Evolutionary conservation across 1,140 invertebrate species (phyloP).

Genomic region (Zaprionus inermis): DNA sequence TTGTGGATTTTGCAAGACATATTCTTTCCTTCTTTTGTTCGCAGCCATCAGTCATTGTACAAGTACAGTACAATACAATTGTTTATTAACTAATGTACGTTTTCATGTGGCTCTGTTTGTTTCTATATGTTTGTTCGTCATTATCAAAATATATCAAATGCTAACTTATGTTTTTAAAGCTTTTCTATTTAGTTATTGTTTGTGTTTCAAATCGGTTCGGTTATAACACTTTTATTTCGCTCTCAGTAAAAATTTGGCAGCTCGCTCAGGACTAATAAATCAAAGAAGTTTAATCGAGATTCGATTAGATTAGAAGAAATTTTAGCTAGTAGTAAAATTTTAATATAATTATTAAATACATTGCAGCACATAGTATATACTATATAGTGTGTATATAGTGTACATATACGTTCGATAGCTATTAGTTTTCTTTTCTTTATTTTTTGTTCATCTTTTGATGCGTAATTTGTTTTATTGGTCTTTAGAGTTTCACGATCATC

Average conservation of each 20-base stretch:
- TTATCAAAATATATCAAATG: slow-evolving; percentile 80
- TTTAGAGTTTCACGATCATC: slow-evolving; percentile 11
- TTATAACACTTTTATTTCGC: slow-evolving; percentile 13
- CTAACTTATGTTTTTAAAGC: slow-evolving; percentile 79
- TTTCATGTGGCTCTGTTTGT: slow-evolving; percentile 29
- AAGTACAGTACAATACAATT: slow-evolving; percentile 50
- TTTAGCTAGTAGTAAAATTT: slow-evolving; percentile 61
- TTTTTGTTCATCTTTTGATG: slow-evolving; percentile 21
- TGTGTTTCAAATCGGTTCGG: slow-evolving; percentile 62
- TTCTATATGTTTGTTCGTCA: slow-evolving; percentile 18
- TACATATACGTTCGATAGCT: slow-evolving; percentile 28
- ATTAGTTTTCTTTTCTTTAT: slow-evolving; percentile 18
- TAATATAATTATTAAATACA: slow-evolving; percentile 37
- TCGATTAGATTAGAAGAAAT: slow-evolving; percentile 46
- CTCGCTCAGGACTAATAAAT: slow-evolving; percentile 57
- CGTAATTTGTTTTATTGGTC: slow-evolving; percentile 23
- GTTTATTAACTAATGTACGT: slow-evolving; percentile 60
- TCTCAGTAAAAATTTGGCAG: slow-evolving; percentile 68
- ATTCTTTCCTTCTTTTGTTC: slow-evolving; percentile 9
- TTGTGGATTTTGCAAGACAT: slow-evolving; percentile 40
- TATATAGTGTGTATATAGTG: slow-evolving; percentile 16
- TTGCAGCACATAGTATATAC: not conserved
- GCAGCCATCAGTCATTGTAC: slow-evolving; percentile 57
- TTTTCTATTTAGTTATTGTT: slow-evolving; percentile 78
- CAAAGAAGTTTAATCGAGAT: slow-evolving; percentile 33